Evolutionary conservation across 2,113 vertebrate species (phyloP), one percentile per base, ranked within the genome.

Genomic region (Pavo muticus): DNA sequence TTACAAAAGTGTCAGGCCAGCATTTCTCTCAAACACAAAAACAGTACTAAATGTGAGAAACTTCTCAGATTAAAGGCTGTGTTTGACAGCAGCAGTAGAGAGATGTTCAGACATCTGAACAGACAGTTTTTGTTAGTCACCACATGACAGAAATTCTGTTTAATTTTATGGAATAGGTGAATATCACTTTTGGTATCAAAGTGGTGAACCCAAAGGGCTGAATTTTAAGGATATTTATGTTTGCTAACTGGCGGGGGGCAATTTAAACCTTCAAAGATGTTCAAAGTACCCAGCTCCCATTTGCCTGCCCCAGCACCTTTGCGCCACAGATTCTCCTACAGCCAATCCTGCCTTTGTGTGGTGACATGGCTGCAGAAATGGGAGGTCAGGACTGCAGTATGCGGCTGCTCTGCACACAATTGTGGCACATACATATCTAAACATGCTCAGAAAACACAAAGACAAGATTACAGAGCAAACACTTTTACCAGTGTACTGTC

Each of bases 11-110:
- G 75, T 35, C 29, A 63, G 77, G 82, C 80, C 87, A 87, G 91
- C 87, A 45, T 67, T 93, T 92, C 50, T 84, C 27, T 76, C 37
- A 19, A 63, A 67, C 42, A 86, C 24, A 64, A 86, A 91, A 96
- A 14, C 79, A 88, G 45, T 32, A 74, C 44, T 71, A 84, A 57
- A 60, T 1, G 65, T 68, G 80, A 69, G 72, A 93, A 94, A 88
- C 70, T 86, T 18, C 61, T 40, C 21, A 88, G 94, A 93, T 74
- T 59, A 78, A 50, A 81, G 39, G 39, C 14, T 73, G n/a, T 71
- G 79, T 84, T 83, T 80, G 12, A 71, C 24, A 70, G 37, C 24
- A 94, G 56, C 64, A 80, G 39, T 35, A 39, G 21, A 64, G 52
- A 64, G 86, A 74, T 60, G 30, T 78, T 90, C 82, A 67, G 44